Evolutionary conservation across 2,888 invertebrate species (phyloP), one percentile per base, ranked within the genome.

Genomic region (Melanostoma scalare): DNA sequence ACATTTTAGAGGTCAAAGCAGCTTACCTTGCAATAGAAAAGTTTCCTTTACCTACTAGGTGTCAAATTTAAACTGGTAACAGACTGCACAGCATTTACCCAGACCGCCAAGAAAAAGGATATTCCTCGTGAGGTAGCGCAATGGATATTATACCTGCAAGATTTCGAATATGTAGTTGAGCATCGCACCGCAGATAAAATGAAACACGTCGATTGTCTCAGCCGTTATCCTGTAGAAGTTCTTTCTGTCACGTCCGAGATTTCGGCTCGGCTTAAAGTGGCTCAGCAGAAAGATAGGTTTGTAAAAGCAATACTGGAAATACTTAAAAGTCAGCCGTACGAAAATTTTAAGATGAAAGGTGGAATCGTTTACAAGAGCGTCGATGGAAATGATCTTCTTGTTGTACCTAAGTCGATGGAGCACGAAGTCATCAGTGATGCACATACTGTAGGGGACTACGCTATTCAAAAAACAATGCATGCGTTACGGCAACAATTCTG

Each of bases 211-310:
- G n/a, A n/a, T n/a, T n/a, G n/a, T n/a, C n/a, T n/a, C n/a, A n/a
- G n/a, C n/a, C n/a, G n/a, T n/a, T n/a, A n/a, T n/a, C n/a, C n/a
- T n/a, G n/a, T n/a, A n/a, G n/a, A n/a, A n/a, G n/a, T n/a, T n/a
- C n/a, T n/a, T n/a, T n/a, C n/a, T n/a, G n/a, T n/a, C n/a, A n/a
- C n/a, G n/a, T n/a, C n/a, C n/a, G n/a, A n/a, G n/a, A n/a, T n/a
- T n/a, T n/a, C n/a, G n/a, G n/a, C n/a, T n/a, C n/a, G n/a, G 6
- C 38, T 56, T 30, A 58, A 42, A 42, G 31, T 42, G 56, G 56
- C 40, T 2, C 40, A 56, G 5, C 38, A 56, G 40, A 40, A 1
- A 30, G 56, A 56, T 5, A n/a, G 33, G 0, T 10, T 40, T 3
- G 4, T 56, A 3, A 56, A 56, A 0, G 58, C 42, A 31, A 42